Conservation (phyloP, 2,797 vertebrate species). For the Thalassophryne amazonica region DNA sequence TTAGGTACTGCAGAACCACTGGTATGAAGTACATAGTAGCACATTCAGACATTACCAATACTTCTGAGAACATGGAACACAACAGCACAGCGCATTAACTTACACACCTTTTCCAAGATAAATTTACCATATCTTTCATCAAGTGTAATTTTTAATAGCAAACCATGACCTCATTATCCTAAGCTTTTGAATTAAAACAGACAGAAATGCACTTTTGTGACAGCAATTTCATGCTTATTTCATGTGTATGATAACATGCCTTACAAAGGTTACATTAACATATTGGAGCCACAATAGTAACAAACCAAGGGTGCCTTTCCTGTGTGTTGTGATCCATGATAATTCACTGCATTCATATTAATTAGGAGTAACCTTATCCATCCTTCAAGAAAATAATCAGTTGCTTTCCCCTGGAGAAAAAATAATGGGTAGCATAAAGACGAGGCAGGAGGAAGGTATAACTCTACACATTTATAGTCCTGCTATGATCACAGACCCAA, state of each 20-base stretch:
- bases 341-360: slow-evolving; percentile 70
- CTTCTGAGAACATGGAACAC: too few relatives aligned
- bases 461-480: background rate
- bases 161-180: background rate
- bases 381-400: slow-evolving; percentile 42
- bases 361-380: slow-evolving; percentile 58
- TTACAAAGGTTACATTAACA: slow-evolving; percentile 79
- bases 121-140: background rate
- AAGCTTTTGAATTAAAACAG: slow-evolving; percentile 18
- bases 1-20: too few relatives aligned
- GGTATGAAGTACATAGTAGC: too few relatives aligned
- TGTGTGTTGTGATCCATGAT: slow-evolving; percentile 71
- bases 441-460: background rate
- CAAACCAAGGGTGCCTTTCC: slow-evolving; percentile 38
- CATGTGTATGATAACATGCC: slow-evolving; percentile 43
- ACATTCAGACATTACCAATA: background rate
- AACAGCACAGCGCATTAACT: too few relatives aligned
- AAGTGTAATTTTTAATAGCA: slow-evolving; percentile 1
- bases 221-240: slow-evolving; percentile 30
- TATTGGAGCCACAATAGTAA: slow-evolving; percentile 47
- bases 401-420: slow-evolving; percentile 21
- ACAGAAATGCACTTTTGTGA: slow-evolving; percentile 1
- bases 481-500: slow-evolving; percentile 18
- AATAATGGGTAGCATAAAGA: slow-evolving; percentile 20
- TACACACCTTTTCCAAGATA: background rate